Evolutionary conservation across 1,140 invertebrate genomes (phyloP), one percentile per base, ranked within the genome.

Genomic region (Trissolcus basalis): DNA sequence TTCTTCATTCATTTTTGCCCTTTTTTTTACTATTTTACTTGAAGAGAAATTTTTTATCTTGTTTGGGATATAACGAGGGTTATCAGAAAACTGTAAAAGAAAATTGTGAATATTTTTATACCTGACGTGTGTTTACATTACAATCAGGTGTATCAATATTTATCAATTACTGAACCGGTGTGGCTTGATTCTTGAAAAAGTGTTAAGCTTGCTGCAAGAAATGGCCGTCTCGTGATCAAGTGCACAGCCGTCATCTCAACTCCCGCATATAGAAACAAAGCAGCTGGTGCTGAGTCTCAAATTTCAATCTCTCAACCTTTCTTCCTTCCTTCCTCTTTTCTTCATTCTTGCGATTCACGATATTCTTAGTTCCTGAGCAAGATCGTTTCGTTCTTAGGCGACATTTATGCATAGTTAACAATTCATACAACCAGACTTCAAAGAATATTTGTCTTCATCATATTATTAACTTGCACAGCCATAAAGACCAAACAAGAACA

Each of bases 141-240:
- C 11, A 39, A 63, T 15, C 51, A 72, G 51, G 59, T 76, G 59
- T 44, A 55, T 10, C 41, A 75, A 69, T 64, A 64, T 67, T 75
- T 63, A 63, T 11, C 53, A 75, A 70, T 58, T 61, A 67, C 56
- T 76, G 48, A 68, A 60, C 47, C 33, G 59, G 55, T 70, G 55
- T 61, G 36, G 47, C 44, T 32, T 41, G 61, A 50, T 61, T 54
- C 41, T 41, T 32, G 61, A 55, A 75, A 74, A 77, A 64, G 59
- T 56, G 36, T 64, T 58, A 54, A 64, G 39, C 13, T 49, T 19
- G 55, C 54, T 77, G 74, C 50, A 78, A 76, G 72, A 77, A 68
- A 65, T 35, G 59, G 60, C 49, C 61, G 63, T 44, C 80, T 81
- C 65, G 77, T 80, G 82, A 80, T 86, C 84, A 86, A 86, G 85